phyloP scores from a whole-genome alignment of 1,140 invertebrate genomes.

The Streblospio benedicti region DNA sequence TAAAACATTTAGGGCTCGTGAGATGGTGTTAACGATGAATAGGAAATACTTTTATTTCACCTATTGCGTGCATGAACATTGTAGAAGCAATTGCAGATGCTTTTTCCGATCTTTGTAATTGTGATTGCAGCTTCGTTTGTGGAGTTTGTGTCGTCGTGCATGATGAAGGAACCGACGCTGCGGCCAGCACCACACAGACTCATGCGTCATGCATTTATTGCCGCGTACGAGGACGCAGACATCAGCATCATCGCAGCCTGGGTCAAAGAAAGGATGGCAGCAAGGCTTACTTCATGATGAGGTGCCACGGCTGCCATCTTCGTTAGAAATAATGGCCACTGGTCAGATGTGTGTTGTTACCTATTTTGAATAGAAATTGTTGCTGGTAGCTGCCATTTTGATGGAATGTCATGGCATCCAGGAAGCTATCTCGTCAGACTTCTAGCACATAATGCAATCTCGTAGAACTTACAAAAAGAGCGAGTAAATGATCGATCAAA shows the following conservation, averaged over 20 bases:
- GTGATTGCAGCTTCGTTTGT: neutral
- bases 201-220: slow-evolving; percentile 24
- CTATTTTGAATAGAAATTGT: no score
- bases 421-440: no score
- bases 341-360: no score
- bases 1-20: neutral
- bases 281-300: no score
- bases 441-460: no score
- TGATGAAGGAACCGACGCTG: slow-evolving; percentile 3
- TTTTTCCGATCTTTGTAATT: neutral
- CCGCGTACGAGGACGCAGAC: slow-evolving; percentile 23
- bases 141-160: slow-evolving; percentile 10
- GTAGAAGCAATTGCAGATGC: neutral
- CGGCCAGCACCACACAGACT: slow-evolving; percentile 7
- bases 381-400: no score
- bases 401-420: no score
- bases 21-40: neutral
- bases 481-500: no score
- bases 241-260: slow-evolving; percentile 21
- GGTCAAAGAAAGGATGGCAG: slow-evolving; percentile 12
- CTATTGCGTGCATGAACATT: neutral
- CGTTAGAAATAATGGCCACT: no score
- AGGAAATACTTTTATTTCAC: neutral
- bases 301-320: no score
- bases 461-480: no score